These are phyloP conservation scores for Acanthosepion esculentum DNA, from an alignment of 2,888 invertebrate genomes.

Conservation along the genomic window DNA sequence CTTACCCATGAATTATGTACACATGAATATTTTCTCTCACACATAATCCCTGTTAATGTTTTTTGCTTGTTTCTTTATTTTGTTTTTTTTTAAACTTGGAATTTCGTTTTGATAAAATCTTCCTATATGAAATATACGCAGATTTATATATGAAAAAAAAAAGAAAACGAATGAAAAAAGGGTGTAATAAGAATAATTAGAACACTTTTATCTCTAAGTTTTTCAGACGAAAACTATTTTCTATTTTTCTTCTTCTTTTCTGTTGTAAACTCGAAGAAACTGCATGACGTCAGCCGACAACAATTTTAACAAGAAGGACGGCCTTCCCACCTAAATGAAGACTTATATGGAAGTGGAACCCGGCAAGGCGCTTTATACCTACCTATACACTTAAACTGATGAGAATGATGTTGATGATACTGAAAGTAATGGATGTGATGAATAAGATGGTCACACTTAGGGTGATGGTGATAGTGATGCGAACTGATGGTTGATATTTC, in stretches of 20 bases:
- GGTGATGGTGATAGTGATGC: not conserved
- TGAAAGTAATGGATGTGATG: not conserved
- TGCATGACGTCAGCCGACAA: not conserved
- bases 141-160: no score
- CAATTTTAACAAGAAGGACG: not conserved
- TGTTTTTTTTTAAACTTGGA: no score
- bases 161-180: no score
- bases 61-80: no score
- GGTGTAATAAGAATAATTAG: not conserved
- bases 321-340: not conserved
- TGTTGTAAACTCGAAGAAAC: no score
- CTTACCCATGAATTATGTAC: no score
- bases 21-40: no score
- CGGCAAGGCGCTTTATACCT: slow-evolving; percentile 15
- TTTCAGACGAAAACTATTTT: not conserved
- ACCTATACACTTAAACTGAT: not conserved
- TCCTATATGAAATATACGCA: no score
- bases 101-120: no score
- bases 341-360: slow-evolving; percentile 20
- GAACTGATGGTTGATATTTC: not conserved
- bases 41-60: no score
- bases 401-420: not conserved
- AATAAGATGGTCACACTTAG: not conserved
- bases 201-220: not conserved
- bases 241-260: not conserved